phyloP scores from a whole-genome alignment of 2,113 vertebrate species.

The Machaerirhynchus nigripectus region DNA sequence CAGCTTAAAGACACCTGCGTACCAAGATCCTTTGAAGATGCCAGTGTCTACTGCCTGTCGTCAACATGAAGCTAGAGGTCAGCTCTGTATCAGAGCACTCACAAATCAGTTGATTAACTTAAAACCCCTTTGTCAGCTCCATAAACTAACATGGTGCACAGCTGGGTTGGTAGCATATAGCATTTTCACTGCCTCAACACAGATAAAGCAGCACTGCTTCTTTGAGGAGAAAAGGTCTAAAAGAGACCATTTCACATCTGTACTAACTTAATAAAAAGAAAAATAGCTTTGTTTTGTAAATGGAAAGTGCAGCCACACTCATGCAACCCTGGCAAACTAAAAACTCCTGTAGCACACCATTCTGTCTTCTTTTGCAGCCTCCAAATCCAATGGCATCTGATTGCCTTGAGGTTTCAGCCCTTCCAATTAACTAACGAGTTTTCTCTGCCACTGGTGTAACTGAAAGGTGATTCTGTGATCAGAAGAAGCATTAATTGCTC shows the following conservation, averaged over 20 bases:
- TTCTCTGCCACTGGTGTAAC: background rate
- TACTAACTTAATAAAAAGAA: background rate
- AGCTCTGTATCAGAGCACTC: background rate
- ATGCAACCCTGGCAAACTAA: background rate
- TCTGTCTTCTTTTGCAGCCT: background rate
- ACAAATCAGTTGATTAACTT: background rate
- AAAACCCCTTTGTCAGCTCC: constrained; percentile 7
- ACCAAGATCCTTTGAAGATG: background rate
- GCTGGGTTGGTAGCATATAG: background rate
- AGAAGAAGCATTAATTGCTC: background rate
- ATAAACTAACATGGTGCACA: background rate
- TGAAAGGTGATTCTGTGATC: background rate
- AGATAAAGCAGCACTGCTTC: background rate
- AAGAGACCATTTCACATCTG: background rate
- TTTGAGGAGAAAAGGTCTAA: background rate
- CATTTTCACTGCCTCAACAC: background rate
- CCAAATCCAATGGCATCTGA: background rate
- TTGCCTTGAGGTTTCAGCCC: background rate
- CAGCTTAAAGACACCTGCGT: background rate
- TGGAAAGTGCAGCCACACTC: background rate
- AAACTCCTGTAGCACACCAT: background rate
- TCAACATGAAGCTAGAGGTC: background rate
- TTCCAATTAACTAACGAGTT: constrained; percentile 1
- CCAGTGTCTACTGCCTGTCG: background rate
- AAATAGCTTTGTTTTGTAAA: background rate